Evolutionary conservation across 2,888 invertebrate genomes (phyloP), one percentile per base, ranked within the genome.

Genomic region (Drosophila stalkeri): DNA sequence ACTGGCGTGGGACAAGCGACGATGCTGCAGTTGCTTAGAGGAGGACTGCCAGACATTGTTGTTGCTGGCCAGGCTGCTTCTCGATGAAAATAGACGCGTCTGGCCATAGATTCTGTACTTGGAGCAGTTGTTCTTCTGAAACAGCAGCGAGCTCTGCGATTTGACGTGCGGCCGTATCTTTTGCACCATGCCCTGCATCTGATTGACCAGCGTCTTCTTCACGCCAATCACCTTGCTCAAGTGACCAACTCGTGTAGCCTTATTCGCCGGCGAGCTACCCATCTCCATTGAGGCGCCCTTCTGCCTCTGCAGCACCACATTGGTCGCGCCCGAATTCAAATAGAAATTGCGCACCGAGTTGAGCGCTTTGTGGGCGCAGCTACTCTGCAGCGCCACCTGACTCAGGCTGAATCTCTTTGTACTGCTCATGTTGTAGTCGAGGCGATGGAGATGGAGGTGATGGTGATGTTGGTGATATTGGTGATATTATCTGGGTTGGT

Each of bases 171-270:
- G 23, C 1, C 18, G 49, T 4, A 46, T 14, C 12, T 23, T 59
- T 11, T 73, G 78, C 7, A 11, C 31, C 68, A 84, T 64, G 18
- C 87, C 84, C 49, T 73, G 81, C 82, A 78, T 66, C 43, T 81
- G 85, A 18, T 84, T 84, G 1, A 84, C 67, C 41, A 82, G 20
- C 0, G 85, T 68, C 60, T 75, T 78, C 65, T 81, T 81, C 2
- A 73, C 67, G 2, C 87, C 87, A 35, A 84, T 68, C 23, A 67
- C 39, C 18, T 86, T 82, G 3, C 60, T 69, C 11, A 70, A 3
- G 0, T 49, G 78, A 9, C 39, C 57, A 16, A 4, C 20, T 0
- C 6, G 37, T 1, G 20, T 2, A 16, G 35, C 12, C 12, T 7
- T 49, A n/a, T 12, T 31, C 6, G 31, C 6, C 9, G n/a, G n/a